Base-by-base conservation (phyloP, 2,113 vertebrate genomes). In the Triplophysa dalaica region DNA sequence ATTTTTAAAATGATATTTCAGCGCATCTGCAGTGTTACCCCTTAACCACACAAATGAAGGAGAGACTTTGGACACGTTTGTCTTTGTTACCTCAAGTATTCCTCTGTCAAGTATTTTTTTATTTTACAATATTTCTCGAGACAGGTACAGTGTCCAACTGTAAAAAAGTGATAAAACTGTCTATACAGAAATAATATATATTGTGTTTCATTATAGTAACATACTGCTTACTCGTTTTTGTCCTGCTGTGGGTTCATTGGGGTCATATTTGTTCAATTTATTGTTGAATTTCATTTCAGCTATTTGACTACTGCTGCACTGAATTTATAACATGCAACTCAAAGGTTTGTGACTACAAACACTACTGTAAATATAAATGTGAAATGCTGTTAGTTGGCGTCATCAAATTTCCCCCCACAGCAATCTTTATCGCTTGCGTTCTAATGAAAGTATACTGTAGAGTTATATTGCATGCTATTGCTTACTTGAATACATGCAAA, bases 391-490 rank as follows among this genome's bases (percentile, higher is more conserved):
- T 21, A 38, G 50, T 54, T 38, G 38, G 50, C n/a, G 52, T 13
- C 2, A 12, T 60, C 70, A 22, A 58, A 56, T 7, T 2, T 19
- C 41, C 60, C 41, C 8, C 4, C 22, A 26, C 19, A 19, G 12
- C 62, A 26, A 29, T 75, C 26, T 62, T 62, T 74, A 45, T 61
- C 56, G 38, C 21, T 43, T 72, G 2, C 6, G n/a, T 63, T 75
- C 14, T 48, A 48, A 63, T n/a, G 21, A 75, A 75, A 22, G 72
- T 58, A 21, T n/a, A 70, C n/a, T 54, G 22, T 29, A 1, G 26
- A 33, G 21, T 33, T 45, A 45, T 75, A 75, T 48, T 74, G 70
- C 70, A 74, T 74, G 60, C 70, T 58, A n/a, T 70, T 70, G 24
- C 56, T 74, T 61, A 17, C n/a, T 11, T 61, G 21, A 45, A 45